These are phyloP conservation scores for Caerostris darwini DNA, from an alignment of 1,140 invertebrate species.

Conservation along the genomic window DNA sequence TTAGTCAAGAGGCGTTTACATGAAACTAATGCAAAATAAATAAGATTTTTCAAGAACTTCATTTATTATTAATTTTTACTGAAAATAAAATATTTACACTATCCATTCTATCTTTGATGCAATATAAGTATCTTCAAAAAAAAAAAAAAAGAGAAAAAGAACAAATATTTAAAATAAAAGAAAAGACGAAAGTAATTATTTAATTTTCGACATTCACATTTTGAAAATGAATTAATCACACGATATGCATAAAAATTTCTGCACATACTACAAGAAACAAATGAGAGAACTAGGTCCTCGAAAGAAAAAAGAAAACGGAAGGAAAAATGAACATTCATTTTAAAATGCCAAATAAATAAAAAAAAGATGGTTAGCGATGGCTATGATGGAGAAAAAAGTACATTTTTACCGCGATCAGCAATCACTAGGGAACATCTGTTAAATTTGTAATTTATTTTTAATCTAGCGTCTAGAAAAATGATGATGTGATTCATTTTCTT, in stretches of 20 bases:
- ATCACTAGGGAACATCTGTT: slow-evolving; percentile 5
- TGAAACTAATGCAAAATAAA: no score
- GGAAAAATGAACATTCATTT: not conserved
- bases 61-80: no score
- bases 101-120: no score
- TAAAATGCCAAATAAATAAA: not conserved
- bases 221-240: not conserved
- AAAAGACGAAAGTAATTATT: no score
- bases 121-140: no score
- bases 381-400: not conserved
- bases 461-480: not conserved
- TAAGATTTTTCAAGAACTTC: no score
- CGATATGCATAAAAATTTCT: not conserved
- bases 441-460: slow-evolving; percentile 26
- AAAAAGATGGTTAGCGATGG: not conserved
- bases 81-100: no score
- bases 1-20: not conserved
- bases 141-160: no score
- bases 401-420: not conserved
- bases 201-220: no score
- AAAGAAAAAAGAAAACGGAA: not conserved
- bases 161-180: no score
- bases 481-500: slow-evolving; percentile 22
- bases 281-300: not conserved
- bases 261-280: not conserved